Base-by-base conservation (phyloP, 1,140 invertebrate species). In the Tetramorium parvispinum region DNA sequence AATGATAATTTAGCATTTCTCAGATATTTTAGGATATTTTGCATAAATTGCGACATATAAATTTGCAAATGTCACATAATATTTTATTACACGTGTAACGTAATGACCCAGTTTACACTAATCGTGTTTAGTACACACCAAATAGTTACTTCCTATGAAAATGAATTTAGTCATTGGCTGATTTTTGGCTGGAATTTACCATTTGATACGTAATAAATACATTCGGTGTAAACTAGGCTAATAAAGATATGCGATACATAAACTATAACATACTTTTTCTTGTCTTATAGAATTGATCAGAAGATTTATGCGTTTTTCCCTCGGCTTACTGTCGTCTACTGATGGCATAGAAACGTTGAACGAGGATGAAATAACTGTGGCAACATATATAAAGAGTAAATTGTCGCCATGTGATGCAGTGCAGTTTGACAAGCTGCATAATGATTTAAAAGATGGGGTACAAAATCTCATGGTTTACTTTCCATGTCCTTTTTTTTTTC, bases 371-470 rank as follows among this genome's bases (percentile, higher is more conserved):
- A 82, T 93, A 49, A 91, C 90, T 24, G 24, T 95, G 18, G 91
- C 91, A 37, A 93, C 77, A 91, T 92, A 92, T 46, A 94, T 95
- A 77, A 94, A 93, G 90, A 91, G 85, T 59, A 95, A 94, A 90
- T 91, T 95, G 27, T 91, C 92, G 6, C 3, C 85, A 71, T 89
- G 90, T 18, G 94, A 95, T 86, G 88, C 90, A 78, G 18, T 85
- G 43, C 91, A 93, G 27, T 95, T 95, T 91, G 94, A 95, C 61
- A 95, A 94, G 88, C 79, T 95, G 61, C 92, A 94, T 40, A 95
- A 93, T 87, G 93, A 95, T 55, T 87, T 95, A 18, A 95, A 94
- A 89, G 93, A 94, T 88, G 93, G 93, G 89, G 94, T 95, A 94
- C 11, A 16, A 61, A 51, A 75, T 70, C 37, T 79, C 65, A 49